Percentiles rank a stretch among this genome's conserved stretches.
Evolutionary conservation across 2,797 vertebrate genomes (phyloP).

Genomic region (Gymnodraco acuticeps): DNA sequence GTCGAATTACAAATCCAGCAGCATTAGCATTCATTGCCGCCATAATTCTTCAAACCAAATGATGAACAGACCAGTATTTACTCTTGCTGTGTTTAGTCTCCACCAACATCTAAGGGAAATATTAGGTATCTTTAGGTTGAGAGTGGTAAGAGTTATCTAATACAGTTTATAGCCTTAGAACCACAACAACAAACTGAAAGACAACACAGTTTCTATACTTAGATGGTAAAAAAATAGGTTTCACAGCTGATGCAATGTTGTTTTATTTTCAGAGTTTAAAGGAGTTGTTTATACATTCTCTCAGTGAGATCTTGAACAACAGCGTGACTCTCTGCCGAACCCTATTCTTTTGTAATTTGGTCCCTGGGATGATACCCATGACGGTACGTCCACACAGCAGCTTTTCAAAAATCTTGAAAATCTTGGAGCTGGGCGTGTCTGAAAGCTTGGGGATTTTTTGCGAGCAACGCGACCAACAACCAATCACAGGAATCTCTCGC

Average conservation of each 20-base stretch:
- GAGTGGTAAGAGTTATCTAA: not conserved
- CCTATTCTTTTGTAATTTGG: constrained; percentile 36
- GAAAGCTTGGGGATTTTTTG: too few relatives aligned
- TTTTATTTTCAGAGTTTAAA: constrained; percentile 21
- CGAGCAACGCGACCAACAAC: too few relatives aligned
- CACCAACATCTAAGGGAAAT: not conserved
- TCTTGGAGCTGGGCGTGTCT: too few relatives aligned
- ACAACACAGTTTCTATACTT: not conserved
- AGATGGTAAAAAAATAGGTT: not conserved
- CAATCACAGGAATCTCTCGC: too few relatives aligned
- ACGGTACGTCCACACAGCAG: too few relatives aligned
- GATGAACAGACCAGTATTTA: not conserved
- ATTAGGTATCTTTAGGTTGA: not conserved
- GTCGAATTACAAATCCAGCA: not conserved
- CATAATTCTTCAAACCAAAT: not conserved
- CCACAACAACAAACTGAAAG: not conserved
- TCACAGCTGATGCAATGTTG: not conserved
- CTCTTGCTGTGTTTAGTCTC: not conserved
- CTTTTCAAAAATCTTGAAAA: too few relatives aligned
- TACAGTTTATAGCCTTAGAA: not conserved
- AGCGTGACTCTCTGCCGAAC: constrained; percentile 18
- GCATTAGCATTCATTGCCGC: not conserved
- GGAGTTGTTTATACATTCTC: constrained; percentile 15
- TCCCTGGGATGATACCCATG: constrained; percentile 56
- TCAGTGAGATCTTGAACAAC: constrained; percentile 29